Base-by-base conservation (phyloP, 2,113 vertebrate species). In the Anoplopoma fimbria region DNA sequence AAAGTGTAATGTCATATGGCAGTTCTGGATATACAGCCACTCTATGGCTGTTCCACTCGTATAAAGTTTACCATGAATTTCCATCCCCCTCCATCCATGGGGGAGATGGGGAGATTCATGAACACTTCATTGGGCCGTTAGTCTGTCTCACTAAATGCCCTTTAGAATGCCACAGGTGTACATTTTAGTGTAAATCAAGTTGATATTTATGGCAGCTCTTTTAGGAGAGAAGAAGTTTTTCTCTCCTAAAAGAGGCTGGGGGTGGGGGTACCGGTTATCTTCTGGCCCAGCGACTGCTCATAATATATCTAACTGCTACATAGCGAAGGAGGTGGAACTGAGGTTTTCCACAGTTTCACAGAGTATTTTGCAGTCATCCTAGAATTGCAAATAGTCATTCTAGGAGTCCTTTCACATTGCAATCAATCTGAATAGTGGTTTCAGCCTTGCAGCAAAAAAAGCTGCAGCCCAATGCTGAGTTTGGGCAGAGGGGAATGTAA, bases 181-280 rank as follows among this genome's bases (percentile, higher is more conserved):
- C 70, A 61, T 92, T 87, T 90, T 58, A 77, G 73, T 79, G 79
- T 91, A 91, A 92, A 92, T 93, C 83, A 87, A 86, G 76, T 82
- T 19, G 1, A 82, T 93, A 90, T 92, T 91, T 91, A 93, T 88
- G 69, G 82, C 60, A 83, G 82, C 64, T 84, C 86, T 88, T 91
- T 91, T 42, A 80, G 69, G 70, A 80, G 83, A 72, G 89, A 85
- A 90, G 87, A 88, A 3, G 65, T 83, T 90, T 89, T 84, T 83
- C 75, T 89, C 84, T 79, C 88, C 6, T n/a, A n/a, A n/a, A n/a
- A n/a, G n/a, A n/a, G n/a, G n/a, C 34, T 86, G 87, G 84, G 81
- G 77, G 25, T 14, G 27, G 55, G 81, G 65, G 76, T 80, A 74
- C 71, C 31, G 70, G 83, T 91, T 91, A 89, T 93, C 91, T 84